These are phyloP conservation scores for Macrotus californicus DNA, from an alignment of 2,113 vertebrate genomes.

Conservation along the genomic window DNA sequence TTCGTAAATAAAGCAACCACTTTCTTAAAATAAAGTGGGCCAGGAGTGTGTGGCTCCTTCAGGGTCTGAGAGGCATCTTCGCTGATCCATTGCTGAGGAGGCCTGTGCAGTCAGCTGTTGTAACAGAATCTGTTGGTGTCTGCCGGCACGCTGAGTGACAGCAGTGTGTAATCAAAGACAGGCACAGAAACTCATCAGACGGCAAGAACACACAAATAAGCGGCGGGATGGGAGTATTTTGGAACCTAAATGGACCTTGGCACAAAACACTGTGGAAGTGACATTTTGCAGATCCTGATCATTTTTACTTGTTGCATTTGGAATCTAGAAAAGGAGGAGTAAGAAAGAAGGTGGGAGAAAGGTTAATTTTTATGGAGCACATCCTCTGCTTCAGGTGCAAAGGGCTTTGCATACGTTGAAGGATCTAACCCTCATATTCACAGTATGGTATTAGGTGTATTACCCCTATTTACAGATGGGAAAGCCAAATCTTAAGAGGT, in stretches of 20 bases:
- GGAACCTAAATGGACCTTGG: slow-evolving; percentile 55
- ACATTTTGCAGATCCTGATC: slow-evolving; percentile 21
- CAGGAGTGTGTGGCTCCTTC: not conserved
- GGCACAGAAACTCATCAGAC: slow-evolving; percentile 41
- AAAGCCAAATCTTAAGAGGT: not conserved
- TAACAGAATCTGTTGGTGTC: slow-evolving; percentile 60
- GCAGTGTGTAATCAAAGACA: slow-evolving; percentile 47
- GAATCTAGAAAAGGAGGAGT: not conserved
- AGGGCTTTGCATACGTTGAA: not conserved
- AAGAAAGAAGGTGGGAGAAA: not conserved
- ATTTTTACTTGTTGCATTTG: not conserved
- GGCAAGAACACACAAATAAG: slow-evolving; percentile 38
- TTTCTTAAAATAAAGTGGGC: slow-evolving; percentile 63
- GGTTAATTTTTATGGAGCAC: not conserved
- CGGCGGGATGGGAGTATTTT: not conserved
- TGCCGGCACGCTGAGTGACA: slow-evolving; percentile 48
- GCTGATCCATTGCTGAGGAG: not conserved
- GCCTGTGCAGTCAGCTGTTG: slow-evolving; percentile 47
- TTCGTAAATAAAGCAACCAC: slow-evolving; percentile 55
- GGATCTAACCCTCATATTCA: not conserved
- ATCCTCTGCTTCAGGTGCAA: not conserved
- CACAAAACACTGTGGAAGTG: not conserved
- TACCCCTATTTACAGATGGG: not conserved
- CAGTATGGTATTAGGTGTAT: not conserved
- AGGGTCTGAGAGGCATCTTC: slow-evolving; percentile 38